Conservation (phyloP, 2,113 vertebrate genomes). For the Vicugna pacos region DNA sequence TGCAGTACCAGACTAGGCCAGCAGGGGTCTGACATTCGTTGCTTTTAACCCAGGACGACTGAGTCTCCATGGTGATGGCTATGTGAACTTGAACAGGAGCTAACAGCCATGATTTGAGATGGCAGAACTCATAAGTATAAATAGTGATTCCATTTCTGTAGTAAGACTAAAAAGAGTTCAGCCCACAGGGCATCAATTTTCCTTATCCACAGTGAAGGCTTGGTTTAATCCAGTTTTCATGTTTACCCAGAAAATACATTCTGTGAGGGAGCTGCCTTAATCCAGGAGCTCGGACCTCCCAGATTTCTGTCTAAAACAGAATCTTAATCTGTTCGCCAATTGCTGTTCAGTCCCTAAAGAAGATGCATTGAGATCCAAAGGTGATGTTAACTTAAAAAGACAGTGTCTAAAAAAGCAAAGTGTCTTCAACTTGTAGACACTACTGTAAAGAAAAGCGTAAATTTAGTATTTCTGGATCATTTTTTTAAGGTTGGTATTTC, state of each 20-base stretch:
- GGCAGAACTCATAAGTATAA: conserved; percentile 28
- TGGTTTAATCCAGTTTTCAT: conserved; percentile 48
- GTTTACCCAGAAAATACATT: conserved; percentile 64
- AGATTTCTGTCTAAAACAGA: conserved; percentile 49
- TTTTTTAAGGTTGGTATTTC: background rate
- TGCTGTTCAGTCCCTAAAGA: background rate
- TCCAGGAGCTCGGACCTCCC: background rate
- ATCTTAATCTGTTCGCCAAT: background rate
- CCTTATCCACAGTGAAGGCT: conserved; percentile 54
- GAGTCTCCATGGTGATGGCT: background rate
- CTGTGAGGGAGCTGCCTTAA: conserved; percentile 28
- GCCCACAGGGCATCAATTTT: conserved; percentile 12
- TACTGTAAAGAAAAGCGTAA: conserved; percentile 15
- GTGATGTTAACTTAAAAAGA: background rate
- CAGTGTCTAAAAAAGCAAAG: background rate
- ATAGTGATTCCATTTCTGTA: background rate
- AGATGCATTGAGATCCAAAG: background rate
- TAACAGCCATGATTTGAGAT: background rate
- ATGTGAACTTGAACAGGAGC: background rate
- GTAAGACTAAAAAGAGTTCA: conserved; percentile 36
- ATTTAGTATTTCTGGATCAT: background rate
- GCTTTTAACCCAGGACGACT: conserved; percentile 57
- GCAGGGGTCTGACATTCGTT: conserved; percentile 82
- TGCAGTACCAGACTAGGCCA: conserved; percentile 70
- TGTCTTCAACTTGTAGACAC: background rate